A percentile compares a stretch with the other conserved stretches of the same genome.
Conservation (phyloP, 2,113 vertebrate species). For the Salvelinus fontinalis region DNA sequence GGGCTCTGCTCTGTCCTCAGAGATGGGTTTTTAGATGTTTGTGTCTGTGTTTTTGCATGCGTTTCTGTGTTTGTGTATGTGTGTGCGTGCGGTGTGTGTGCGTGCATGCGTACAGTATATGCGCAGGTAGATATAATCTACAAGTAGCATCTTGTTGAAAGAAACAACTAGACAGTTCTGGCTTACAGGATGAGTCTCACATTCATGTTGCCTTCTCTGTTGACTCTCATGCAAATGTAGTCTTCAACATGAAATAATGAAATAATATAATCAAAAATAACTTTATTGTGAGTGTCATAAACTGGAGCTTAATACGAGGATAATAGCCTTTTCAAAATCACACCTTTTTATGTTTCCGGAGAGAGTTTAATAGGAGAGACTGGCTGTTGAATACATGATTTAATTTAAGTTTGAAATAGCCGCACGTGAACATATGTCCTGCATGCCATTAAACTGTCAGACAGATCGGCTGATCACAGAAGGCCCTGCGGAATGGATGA, state of each 20-base stretch:
- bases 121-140: constrained; percentile 12
- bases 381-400: constrained; percentile 46
- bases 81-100: constrained; percentile 17
- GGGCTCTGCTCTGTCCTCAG: constrained; percentile 12
- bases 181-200: constrained; percentile 17
- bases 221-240: constrained; percentile 42
- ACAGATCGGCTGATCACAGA: constrained; percentile 26
- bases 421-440: constrained; percentile 32
- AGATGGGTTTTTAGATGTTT: background rate
- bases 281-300: constrained; percentile 44
- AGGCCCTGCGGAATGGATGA: background rate
- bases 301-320: constrained; percentile 47
- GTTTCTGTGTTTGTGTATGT: background rate
- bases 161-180: constrained; percentile 35
- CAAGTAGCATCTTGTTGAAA: constrained; percentile 39
- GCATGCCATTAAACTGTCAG: constrained; percentile 19
- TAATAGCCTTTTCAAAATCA: constrained; percentile 55
- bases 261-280: constrained; percentile 50
- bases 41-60: background rate
- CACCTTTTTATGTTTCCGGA: constrained; percentile 50
- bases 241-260: constrained; percentile 35
- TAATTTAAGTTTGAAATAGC: constrained; percentile 23
- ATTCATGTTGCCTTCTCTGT: constrained; percentile 16
- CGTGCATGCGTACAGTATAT: constrained; percentile 2
- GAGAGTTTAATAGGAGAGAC: constrained; percentile 51